These are phyloP conservation scores for Forbesichthys papilliferus DNA, from an alignment of 2,113 vertebrate species.

Conservation along the genomic window DNA sequence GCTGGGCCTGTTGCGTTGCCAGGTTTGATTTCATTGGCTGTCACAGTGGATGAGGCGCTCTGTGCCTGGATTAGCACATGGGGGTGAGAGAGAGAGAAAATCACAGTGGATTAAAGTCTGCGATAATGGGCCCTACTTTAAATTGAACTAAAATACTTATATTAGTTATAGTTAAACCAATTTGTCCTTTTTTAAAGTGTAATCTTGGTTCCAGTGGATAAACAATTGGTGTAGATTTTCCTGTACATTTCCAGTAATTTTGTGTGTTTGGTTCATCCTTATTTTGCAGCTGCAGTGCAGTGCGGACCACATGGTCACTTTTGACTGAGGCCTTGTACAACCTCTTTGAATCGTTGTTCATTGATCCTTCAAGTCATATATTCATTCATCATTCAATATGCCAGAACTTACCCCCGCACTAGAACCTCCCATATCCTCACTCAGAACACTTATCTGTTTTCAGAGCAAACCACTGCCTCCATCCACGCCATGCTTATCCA, in stretches of 20 bases:
- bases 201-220: conserved; percentile 53
- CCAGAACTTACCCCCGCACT: not conserved
- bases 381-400: not conserved
- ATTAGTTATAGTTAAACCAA: conserved; percentile 61
- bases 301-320: not conserved
- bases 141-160: conserved; percentile 62
- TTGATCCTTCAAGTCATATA: conserved; percentile 18
- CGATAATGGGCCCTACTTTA: conserved; percentile 61
- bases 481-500: too few species aligned
- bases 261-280: conserved; percentile 54
- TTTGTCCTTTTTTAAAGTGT: conserved; percentile 55
- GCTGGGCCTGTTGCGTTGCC: conserved; percentile 57
- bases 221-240: conserved; percentile 36
- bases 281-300: conserved; percentile 47
- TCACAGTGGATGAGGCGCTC: conserved; percentile 48
- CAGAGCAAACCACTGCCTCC: not conserved
- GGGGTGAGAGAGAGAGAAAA: conserved; percentile 34
- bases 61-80: conserved; percentile 51
- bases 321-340: not conserved
- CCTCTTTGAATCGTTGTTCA: conserved; percentile 15
- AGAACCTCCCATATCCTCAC: not conserved
- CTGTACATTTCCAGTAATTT: conserved; percentile 26
- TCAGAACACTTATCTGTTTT: not conserved
- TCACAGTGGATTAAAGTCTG: conserved; percentile 55
- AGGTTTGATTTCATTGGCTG: conserved; percentile 69